Evolutionary conservation across 2,888 invertebrate genomes (phyloP).

Genomic region (Noctuana brunneofusca): DNA sequence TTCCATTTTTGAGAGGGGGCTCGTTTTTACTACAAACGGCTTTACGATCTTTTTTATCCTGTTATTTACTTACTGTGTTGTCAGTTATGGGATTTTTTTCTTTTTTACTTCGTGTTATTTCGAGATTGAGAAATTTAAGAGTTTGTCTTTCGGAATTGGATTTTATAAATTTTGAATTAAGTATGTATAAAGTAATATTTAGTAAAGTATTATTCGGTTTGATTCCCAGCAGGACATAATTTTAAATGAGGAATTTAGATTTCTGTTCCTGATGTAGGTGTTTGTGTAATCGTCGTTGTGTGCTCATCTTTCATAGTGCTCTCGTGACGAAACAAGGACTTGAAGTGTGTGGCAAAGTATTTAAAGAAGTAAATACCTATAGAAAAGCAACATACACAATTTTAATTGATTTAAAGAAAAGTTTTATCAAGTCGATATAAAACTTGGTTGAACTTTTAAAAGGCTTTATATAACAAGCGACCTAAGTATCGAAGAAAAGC

Average conservation of each 20-base stretch:
- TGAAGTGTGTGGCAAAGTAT: no score
- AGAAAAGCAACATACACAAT: background rate
- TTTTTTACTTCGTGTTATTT: background rate
- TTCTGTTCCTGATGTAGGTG: no score
- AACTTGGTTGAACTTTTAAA: constrained; percentile 21
- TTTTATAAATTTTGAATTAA: background rate
- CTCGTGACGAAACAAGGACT: no score
- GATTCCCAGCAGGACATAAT: no score
- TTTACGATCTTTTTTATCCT: constrained; percentile 18
- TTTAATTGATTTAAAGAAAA: background rate
- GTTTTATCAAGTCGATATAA: background rate
- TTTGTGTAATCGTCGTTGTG: no score
- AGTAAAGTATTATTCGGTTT: no score
- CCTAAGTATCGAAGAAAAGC: constrained; percentile 31
- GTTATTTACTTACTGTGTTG: constrained; percentile 21
- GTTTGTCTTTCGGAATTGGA: background rate
- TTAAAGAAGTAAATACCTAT: no score
- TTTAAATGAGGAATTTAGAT: no score
- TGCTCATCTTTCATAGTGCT: no score
- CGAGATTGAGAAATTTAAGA: constrained; percentile 2
- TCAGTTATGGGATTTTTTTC: constrained; percentile 1
- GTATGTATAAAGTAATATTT: no score
- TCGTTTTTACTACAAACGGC: constrained; percentile 18
- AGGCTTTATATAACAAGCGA: constrained; percentile 16
- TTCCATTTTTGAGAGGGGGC: constrained; percentile 26